These are phyloP conservation scores for Muschampia plurimacula DNA, from an alignment of 2,888 invertebrate genomes.

Conservation along the genomic window DNA sequence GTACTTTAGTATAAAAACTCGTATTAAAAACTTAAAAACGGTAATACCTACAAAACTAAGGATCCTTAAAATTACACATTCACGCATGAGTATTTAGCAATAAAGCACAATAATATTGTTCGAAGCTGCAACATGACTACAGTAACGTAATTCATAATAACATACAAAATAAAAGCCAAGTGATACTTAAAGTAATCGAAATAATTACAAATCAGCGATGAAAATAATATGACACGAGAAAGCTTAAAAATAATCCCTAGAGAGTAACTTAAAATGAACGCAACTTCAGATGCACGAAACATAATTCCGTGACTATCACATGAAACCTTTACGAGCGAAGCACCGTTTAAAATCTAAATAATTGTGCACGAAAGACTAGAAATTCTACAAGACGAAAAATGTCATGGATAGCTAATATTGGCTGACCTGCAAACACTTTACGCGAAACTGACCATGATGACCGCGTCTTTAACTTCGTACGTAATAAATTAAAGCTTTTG, in stretches of 20 bases:
- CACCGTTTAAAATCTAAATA: conserved; percentile 72
- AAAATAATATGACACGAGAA: conserved; percentile 80
- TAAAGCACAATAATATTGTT: conserved; percentile 83
- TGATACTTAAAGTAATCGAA: conserved; percentile 78
- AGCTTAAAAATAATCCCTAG: conserved; percentile 66
- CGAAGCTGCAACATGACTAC: conserved; percentile 83
- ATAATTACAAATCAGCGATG: conserved; percentile 62
- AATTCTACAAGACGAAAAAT: conserved; percentile 67
- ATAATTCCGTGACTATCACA: conserved; percentile 72
- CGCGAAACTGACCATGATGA: conserved; percentile 47
- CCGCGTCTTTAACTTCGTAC: conserved; percentile 53
- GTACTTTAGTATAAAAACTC: conserved; percentile 80
- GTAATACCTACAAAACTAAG: conserved; percentile 67
- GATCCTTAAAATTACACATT: conserved; percentile 76
- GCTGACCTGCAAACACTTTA: conserved; percentile 49
- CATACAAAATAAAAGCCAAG: conserved; percentile 73
- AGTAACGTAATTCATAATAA: conserved; percentile 62
- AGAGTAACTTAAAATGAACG: conserved; percentile 60
- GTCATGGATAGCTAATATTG: conserved; percentile 63
- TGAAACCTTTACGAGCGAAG: conserved; percentile 75
- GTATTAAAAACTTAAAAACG: conserved; percentile 67
- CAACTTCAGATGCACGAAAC: conserved; percentile 63
- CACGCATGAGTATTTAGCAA: conserved; percentile 84
- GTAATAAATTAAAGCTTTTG: conserved; percentile 70
- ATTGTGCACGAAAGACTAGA: conserved; percentile 84